Evolutionary conservation across 2,797 vertebrate species (phyloP).

Genomic region (Chromobotia macracanthus): DNA sequence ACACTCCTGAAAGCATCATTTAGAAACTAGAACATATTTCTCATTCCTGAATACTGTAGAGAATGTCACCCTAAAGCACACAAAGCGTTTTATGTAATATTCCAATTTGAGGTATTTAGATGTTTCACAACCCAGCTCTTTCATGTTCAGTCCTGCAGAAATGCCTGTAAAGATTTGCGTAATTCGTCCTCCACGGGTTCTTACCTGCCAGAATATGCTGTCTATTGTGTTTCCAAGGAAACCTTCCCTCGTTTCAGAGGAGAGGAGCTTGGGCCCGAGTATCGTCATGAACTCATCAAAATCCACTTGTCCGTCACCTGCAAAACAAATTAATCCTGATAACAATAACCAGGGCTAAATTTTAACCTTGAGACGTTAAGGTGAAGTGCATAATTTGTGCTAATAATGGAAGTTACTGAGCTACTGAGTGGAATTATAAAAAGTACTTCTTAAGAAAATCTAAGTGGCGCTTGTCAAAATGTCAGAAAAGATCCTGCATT

Average conservation of each 20-base stretch:
- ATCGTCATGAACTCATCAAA: constrained; percentile 98
- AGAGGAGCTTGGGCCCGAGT: constrained; percentile 94
- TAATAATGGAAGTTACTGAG: no score
- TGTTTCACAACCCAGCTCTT: not conserved
- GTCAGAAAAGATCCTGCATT: no score
- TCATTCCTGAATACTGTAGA: not conserved
- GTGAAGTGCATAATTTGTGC: no score
- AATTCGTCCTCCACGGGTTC: constrained; percentile 29
- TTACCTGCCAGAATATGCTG: constrained; percentile 98
- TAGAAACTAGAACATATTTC: not conserved
- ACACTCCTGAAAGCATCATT: not conserved
- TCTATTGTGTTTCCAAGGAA: constrained; percentile 96
- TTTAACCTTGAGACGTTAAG: not conserved
- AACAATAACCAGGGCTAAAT: not conserved
- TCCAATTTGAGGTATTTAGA: constrained; percentile 3
- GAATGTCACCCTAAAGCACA: not conserved
- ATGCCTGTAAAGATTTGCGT: not conserved
- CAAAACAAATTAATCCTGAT: not conserved
- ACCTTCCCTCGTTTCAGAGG: constrained; percentile 90
- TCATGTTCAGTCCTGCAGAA: constrained; percentile 17
- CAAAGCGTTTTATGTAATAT: not conserved
- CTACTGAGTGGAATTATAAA: no score
- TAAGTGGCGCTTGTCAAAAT: no score
- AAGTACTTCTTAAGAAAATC: no score
- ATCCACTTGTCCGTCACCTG: constrained; percentile 94